Base-by-base conservation (phyloP, 2,888 invertebrate genomes). In the Amorpha juglandis region DNA sequence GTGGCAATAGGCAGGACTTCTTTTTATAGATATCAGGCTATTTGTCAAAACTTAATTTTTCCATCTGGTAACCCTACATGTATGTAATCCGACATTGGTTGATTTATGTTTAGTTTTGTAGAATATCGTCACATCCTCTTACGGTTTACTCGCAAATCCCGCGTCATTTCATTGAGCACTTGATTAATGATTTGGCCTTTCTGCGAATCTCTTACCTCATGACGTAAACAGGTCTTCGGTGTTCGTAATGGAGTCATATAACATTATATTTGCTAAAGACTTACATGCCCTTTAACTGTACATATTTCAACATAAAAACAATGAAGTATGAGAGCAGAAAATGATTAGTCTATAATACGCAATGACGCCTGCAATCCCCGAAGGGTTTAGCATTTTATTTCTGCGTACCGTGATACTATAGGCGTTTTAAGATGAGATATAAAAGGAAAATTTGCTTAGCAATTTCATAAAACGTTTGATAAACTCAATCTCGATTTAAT, bases 151-250 rank as follows among this genome's bases (percentile, higher is more conserved):
- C 38, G 16, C 50, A 45, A 66, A 67, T 33, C 50, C 58, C 63
- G 66, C 72, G 72, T 75, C 71, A 73, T 74, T 69, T 73, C 70
- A 70, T 70, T 66, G 67, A 67, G 69, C 33, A 68, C 66, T 69
- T 77, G 75, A 78, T 77, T 77, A 76, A 77, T 78, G 73, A 47
- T 71, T 67, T 27, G 64, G 74, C 78, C 78, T 73, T 71, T 66
- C 69, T 76, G 77, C 12, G 42, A 42, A 42, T 16, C 16, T 42
- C 11, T 11, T 38, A n/a, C 38, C 19, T 42, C n/a, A 42, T 38
- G 58, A 11, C 50, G 50, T 58, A 53, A 35, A n/a, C 35, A 33
- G 33, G n/a, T 14, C 53, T n/a, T 35, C 33, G 27, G n/a, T n/a
- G 6, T 19, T 58, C 42, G 42, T 9, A 42, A 58, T 58, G 16